Conservation (phyloP, 2,113 vertebrate genomes). For the Artemisiospiza belli region DNA sequence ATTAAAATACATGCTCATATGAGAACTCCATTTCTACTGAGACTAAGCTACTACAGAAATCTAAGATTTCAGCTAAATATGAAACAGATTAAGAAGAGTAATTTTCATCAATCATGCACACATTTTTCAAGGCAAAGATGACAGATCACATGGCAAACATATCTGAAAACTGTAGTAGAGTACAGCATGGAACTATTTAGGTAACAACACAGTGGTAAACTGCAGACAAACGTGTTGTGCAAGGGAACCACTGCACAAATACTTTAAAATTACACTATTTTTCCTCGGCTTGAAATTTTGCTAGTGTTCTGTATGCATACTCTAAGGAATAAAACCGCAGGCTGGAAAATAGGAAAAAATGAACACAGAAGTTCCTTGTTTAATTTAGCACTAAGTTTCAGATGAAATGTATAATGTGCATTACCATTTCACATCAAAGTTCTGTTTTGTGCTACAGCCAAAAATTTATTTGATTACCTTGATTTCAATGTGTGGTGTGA, state of each 20-base stretch:
- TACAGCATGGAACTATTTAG: not conserved
- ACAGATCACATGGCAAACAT: not conserved
- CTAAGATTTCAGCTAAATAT: slow-evolving; percentile 33
- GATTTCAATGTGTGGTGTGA: not conserved
- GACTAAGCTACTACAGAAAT: slow-evolving; percentile 8
- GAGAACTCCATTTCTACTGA: slow-evolving; percentile 16
- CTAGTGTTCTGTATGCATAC: not conserved
- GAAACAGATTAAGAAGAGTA: not conserved
- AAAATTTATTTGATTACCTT: not conserved
- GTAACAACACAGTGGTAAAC: not conserved
- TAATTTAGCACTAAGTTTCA: not conserved
- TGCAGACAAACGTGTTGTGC: not conserved
- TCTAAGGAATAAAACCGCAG: not conserved
- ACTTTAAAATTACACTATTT: not conserved
- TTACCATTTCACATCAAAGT: not conserved
- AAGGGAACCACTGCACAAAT: not conserved
- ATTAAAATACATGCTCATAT: not conserved
- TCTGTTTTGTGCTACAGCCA: slow-evolving; percentile 3
- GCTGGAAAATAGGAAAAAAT: not conserved
- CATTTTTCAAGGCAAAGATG: slow-evolving; percentile 55
- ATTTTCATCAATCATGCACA: slow-evolving; percentile 32
- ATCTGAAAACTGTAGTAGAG: not conserved
- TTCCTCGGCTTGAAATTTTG: not conserved
- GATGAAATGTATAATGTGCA: not conserved
- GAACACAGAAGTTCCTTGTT: not conserved